Conservation (phyloP, 2,888 invertebrate genomes). For the Yponomeuta plumbellus region DNA sequence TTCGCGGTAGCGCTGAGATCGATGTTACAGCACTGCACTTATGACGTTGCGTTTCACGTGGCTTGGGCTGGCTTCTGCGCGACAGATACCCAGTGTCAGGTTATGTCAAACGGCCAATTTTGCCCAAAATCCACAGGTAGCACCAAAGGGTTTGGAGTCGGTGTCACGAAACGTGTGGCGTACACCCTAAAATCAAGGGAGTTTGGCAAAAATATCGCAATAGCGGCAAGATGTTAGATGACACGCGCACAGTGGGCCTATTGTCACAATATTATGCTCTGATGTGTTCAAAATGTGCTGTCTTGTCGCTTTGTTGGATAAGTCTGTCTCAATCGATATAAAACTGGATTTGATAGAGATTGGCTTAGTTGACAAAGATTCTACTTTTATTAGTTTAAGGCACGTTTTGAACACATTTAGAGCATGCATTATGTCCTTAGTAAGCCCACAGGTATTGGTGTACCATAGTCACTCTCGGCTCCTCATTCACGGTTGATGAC, state of each 20-base stretch:
- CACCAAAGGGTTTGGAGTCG: neutral
- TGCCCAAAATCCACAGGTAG: neutral
- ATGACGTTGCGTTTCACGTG: neutral
- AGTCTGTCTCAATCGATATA: neutral
- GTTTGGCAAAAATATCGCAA: neutral
- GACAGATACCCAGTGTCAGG: neutral
- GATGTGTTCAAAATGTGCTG: neutral
- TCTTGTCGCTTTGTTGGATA: neutral
- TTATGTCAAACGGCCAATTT: neutral
- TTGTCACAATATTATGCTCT: neutral
- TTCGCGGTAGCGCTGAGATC: slow-evolving; percentile 45
- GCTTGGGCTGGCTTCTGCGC: neutral
- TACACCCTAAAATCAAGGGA: neutral
- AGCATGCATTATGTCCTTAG: neutral
- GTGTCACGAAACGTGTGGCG: neutral
- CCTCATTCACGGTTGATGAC: slow-evolving; percentile 14
- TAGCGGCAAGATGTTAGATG: neutral
- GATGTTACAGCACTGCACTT: neutral
- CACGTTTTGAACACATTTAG: neutral
- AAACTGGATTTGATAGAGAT: too few relatives aligned
- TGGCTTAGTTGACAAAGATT: too few relatives aligned
- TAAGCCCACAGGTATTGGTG: slow-evolving; percentile 6
- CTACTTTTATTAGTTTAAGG: neutral
- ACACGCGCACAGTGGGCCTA: neutral
- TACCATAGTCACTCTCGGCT: slow-evolving; percentile 18